Evolutionary conservation across 2,888 invertebrate genomes (phyloP), one percentile per base, ranked within the genome.

Genomic region (Xylocampa areola): DNA sequence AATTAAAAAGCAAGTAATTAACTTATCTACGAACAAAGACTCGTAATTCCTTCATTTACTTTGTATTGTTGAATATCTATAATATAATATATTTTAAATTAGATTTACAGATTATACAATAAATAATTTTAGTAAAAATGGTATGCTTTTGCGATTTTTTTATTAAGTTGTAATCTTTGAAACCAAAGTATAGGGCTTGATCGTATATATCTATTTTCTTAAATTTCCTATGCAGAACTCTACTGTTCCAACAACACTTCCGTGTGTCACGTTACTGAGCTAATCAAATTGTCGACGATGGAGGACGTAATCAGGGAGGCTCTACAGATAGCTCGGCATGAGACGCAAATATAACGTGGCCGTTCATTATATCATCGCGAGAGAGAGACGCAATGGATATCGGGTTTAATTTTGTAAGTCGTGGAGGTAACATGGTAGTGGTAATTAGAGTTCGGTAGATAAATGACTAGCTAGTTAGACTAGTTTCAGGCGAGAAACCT

Each of bases 241-340:
- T 41, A 47, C 43, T 44, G 32, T 52, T 58, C 23, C 27, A 16
- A 17, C 33, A 32, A n/a, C 36, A 40, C 36, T 17, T 27, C 65
- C n/a, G 48, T 73, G 58, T 67, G 53, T 32, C 61, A 63, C 68
- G 59, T 61, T 52, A 55, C 41, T n/a, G 40, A 70, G 69, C 79
- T 84, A 85, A 85, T 85, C 80, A 81, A 84, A 82, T 85, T 76
- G 77, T 74, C 76, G 72, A 67, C 50, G 62, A 59, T 60, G 61
- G 72, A 75, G 75, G 64, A 44, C 63, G 77, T 79, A 83, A 84
- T 83, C 80, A 84, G 71, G 58, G 59, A 47, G 40, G 69, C 82
- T 73, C 76, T 84, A 76, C 80, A 82, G 82, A 85, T 84, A 85
- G 77, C 76, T 74, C 64, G 62, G 55, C 57, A 57, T 68, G 76